Base-by-base conservation (phyloP, 64 coral and sea anemone genomes). In the Actinia equina region DNA sequence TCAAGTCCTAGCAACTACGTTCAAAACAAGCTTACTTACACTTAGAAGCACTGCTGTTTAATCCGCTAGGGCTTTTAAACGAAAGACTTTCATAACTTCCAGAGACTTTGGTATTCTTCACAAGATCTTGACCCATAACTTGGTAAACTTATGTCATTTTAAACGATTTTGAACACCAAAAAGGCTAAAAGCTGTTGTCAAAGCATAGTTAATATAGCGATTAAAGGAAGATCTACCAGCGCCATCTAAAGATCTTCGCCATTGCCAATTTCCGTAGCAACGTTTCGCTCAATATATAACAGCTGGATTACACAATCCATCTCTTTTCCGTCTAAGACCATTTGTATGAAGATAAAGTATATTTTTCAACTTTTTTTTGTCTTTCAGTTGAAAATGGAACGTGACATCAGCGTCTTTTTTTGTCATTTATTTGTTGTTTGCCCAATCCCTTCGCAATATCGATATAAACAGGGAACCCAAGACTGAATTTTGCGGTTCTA, bases 41-140 rank as follows among this genome's bases (percentile, higher is more conserved):
- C 45, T 81, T 81, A 22, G 78, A 81, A 42, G 69, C 27, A 25
- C 69, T 41, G 69, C n/a, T 74, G 25, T 41, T 30, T 15, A 74
- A 74, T 74, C 26, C 69, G 4, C 41, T 41, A 74, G n/a, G 26
- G 69, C 26, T 74, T 25, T 41, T 74, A 14, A 37, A 27, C 12
- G 69, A 74, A 41, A 74, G 69, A 14, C 69, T 74, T 44, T 81
- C 78, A 19, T 81, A 81, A 20, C 78, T 81, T 46, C 78, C 78
- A 81, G 78, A 85, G 4, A 85, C 83, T 12, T 85, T 85, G 15
- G 51, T n/a, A 15, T 30, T n/a, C 59, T 85, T 85, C 18, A 45
- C 30, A 42, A 85, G 83, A 45, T 85, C 83, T 61, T 85, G 83
- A 85, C 83, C 83, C 83, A 85, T 85, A 52, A 22, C 80, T 74